A percentile compares a stretch with the other conserved stretches of the same genome.
Evolutionary conservation across 2,113 vertebrate species (phyloP).

Genomic region (Craseonycteris thonglongyai): DNA sequence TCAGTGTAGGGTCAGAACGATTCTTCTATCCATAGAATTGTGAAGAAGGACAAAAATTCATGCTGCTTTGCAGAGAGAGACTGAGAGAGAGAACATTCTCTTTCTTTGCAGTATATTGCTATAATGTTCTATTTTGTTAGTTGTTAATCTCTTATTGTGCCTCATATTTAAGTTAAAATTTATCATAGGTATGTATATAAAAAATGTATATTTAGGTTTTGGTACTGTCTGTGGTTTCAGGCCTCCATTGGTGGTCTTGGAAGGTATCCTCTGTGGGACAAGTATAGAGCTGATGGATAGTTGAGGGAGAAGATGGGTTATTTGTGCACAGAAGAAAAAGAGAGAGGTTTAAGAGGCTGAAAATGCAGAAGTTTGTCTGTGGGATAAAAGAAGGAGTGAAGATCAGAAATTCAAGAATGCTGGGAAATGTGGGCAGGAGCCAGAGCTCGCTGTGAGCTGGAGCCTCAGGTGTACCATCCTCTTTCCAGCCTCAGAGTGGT

Average conservation of each 20-base stretch:
- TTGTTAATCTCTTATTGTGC: not conserved
- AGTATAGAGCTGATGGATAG: no score
- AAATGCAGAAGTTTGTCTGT: not conserved
- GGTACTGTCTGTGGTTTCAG: not conserved
- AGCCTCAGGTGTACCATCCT: fast-evolving
- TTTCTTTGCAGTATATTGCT: not conserved
- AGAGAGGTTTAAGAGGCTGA: not conserved
- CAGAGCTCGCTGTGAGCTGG: not conserved
- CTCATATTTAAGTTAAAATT: not conserved
- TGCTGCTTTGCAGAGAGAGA: not conserved
- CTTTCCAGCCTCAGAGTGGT: not conserved
- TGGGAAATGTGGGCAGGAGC: not conserved
- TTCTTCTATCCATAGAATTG: not conserved
- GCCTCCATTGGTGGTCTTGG: not conserved
- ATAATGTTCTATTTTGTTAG: not conserved
- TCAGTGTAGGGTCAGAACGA: not conserved
- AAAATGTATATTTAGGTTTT: no score
- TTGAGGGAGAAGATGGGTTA: not conserved
- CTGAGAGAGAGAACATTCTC: no score
- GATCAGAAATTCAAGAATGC: not conserved
- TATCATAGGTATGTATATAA: not conserved
- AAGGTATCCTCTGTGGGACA: not conserved
- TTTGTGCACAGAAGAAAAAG: not conserved
- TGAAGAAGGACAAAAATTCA: not conserved
- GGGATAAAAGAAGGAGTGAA: not conserved